A percentile compares a stretch with the other conserved stretches of the same genome.
Evolutionary conservation across 2,888 invertebrate genomes (phyloP).

Genomic region (Agrotis ipsilon): DNA sequence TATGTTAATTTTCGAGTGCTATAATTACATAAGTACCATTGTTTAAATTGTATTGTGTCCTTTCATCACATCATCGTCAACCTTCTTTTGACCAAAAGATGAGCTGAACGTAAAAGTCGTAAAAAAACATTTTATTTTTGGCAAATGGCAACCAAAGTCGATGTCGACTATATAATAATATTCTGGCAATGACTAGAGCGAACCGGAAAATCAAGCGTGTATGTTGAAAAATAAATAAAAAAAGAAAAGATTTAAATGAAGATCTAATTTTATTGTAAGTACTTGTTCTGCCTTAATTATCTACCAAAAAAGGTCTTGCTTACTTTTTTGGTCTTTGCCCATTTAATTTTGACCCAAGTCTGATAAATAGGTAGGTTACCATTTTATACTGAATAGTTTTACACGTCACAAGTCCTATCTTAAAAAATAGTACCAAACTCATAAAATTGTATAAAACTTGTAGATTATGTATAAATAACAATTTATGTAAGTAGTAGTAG

Average conservation of each 20-base stretch:
- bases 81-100: constrained; percentile 27
- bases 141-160: no score
- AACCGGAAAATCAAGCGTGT: no score
- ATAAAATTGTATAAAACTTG: constrained; percentile 38
- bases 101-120: not conserved
- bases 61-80: constrained; percentile 6
- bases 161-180: no score
- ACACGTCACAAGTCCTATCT: not conserved
- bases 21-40: no score
- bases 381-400: not conserved
- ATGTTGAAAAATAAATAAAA: no score
- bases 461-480: constrained; percentile 30
- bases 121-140: no score
- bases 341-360: not conserved
- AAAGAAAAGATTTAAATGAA: no score
- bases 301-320: no score
- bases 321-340: not conserved
- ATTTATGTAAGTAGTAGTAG: constrained; percentile 31
- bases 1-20: not conserved
- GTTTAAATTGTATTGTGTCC: not conserved
- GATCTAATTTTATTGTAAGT: no score
- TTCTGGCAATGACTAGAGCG: no score
- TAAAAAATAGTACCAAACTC: constrained; percentile 36
- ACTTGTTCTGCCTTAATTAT: no score
- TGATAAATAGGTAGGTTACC: not conserved